phyloP scores from a whole-genome alignment of 2,113 vertebrate genomes.

The Alectura lathami region DNA sequence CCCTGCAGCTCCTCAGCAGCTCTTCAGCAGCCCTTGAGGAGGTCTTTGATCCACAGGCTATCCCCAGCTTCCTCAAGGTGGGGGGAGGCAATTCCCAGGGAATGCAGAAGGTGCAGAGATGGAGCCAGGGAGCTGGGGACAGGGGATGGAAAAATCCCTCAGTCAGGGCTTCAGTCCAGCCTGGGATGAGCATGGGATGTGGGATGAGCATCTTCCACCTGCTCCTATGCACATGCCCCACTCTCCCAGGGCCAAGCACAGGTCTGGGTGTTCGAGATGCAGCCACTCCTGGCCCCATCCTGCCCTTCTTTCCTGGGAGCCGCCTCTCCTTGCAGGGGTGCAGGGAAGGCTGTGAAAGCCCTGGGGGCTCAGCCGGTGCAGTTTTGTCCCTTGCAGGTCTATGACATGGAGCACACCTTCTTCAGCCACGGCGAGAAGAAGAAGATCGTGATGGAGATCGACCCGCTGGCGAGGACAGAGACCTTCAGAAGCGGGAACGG shows the following conservation, averaged over 20 bases:
- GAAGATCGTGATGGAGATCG: slow-evolving; percentile 90
- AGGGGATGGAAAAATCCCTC: background rate
- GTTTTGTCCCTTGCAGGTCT: slow-evolving; percentile 78
- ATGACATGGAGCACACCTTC: slow-evolving; percentile 88
- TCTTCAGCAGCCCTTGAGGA: slow-evolving; percentile 21
- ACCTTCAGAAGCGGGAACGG: slow-evolving; percentile 90
- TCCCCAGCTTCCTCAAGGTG: slow-evolving; percentile 11
- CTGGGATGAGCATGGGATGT: background rate
- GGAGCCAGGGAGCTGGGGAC: background rate
- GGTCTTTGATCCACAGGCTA: background rate
- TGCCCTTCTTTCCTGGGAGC: background rate
- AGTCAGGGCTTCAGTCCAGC: background rate
- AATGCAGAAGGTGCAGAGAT: background rate
- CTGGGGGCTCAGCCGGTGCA: background rate
- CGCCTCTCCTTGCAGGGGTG: background rate
- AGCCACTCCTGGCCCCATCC: background rate
- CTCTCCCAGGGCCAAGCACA: background rate
- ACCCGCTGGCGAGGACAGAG: slow-evolving; percentile 83
- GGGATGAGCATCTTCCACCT: background rate
- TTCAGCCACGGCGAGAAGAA: slow-evolving; percentile 85
- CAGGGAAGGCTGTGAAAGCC: background rate
- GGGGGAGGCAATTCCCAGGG: background rate
- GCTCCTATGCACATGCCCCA: background rate
- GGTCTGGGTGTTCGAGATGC: too few relatives aligned
- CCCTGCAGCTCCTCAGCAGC: slow-evolving; percentile 1